A percentile compares a stretch with the other conserved stretches of the same genome.
Conservation (phyloP, 2,888 invertebrate species). For the Diarsia mendica region DNA sequence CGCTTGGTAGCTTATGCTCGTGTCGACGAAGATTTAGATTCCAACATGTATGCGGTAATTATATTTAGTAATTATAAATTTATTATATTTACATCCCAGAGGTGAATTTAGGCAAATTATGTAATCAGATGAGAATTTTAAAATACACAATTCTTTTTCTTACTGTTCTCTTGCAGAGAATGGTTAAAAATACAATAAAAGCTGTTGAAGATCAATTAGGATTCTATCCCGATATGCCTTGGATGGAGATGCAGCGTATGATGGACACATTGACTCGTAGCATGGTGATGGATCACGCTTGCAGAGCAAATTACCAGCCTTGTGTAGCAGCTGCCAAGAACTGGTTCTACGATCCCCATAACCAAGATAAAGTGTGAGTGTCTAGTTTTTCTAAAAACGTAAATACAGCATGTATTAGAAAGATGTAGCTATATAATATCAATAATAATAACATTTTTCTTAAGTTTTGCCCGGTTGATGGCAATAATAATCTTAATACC, state of each 20-base stretch:
- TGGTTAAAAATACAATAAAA: conserved; percentile 78
- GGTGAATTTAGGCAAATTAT: not conserved
- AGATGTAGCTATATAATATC: not conserved
- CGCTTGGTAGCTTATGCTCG: conserved; percentile 73
- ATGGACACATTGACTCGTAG: conserved; percentile 82
- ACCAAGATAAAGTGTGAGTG: conserved; percentile 79
- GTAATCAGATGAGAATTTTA: not conserved
- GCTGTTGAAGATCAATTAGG: conserved; percentile 78
- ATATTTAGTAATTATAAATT: too few species aligned
- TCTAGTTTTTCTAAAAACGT: not conserved
- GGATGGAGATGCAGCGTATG: conserved; percentile 76
- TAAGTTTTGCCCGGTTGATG: too few species aligned
- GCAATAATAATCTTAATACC: too few species aligned
- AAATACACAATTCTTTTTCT: not conserved
- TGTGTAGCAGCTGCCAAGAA: conserved; percentile 84
- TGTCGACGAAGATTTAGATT: conserved; percentile 77
- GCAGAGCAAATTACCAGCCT: conserved; percentile 79
- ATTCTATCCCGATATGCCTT: conserved; percentile 75
- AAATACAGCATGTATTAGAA: not conserved
- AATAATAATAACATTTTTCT: too few species aligned
- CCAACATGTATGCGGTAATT: conserved; percentile 82
- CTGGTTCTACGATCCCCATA: conserved; percentile 81
- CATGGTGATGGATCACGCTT: conserved; percentile 86
- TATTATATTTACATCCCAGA: too few species aligned
- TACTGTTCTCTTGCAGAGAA: conserved; percentile 71